Conservation (phyloP, 2,113 vertebrate species). For the Tragelaphus strepsiceros region DNA sequence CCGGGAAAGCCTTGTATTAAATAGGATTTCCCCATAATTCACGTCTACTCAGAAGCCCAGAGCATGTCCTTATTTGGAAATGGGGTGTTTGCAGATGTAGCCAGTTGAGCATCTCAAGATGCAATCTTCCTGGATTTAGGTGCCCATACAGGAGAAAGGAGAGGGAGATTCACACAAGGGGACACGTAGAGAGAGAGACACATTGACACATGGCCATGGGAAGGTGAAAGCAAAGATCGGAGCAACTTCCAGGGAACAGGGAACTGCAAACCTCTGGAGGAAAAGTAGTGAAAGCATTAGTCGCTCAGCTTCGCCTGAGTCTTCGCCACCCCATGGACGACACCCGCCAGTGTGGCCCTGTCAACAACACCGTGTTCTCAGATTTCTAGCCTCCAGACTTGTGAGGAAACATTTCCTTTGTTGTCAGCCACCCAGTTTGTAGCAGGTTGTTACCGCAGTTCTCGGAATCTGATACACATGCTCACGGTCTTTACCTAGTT, state of each 20-base stretch:
- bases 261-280: background rate
- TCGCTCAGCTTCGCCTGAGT: background rate
- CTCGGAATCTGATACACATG: background rate
- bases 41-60: background rate
- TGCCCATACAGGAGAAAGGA: background rate
- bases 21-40: background rate
- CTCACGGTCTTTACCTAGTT: background rate
- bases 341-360: fast-evolving
- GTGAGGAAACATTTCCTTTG: background rate
- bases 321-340: background rate
- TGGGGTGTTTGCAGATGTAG: background rate
- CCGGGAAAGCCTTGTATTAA: background rate
- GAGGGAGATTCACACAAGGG: background rate
- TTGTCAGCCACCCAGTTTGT: background rate
- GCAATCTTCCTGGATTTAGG: background rate
- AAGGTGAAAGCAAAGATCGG: background rate
- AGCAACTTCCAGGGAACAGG: too few species aligned
- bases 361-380: background rate
- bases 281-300: background rate
- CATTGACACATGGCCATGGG: background rate
- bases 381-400: background rate
- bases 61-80: background rate
- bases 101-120: background rate
- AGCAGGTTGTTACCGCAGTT: background rate
- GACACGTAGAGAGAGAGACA: background rate